Base-by-base conservation (phyloP, 2,113 vertebrate genomes). In the Salvelinus fontinalis region DNA sequence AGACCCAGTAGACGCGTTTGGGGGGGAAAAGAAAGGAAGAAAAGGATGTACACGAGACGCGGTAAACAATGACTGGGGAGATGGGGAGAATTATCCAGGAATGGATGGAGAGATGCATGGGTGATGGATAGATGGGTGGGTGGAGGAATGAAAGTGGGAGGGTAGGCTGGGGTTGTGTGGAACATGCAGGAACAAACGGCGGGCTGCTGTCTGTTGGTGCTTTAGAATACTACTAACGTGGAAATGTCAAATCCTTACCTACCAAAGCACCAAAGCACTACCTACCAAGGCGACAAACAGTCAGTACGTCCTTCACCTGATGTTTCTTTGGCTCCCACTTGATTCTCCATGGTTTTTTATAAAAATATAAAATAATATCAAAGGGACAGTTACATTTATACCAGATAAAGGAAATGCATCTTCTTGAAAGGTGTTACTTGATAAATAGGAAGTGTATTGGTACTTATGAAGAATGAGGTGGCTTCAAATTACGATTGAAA, bases 191-290 rank as follows among this genome's bases (percentile, higher is more conserved):
- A 80, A 65, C n/a, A 18, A 39, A 67, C 70, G 59, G 6, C 7
- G 9, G 74, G 31, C 39, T 78, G 65, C 73, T 27, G 83, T 18
- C 70, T 75, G 82, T 80, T 84, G 88, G 79, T 81, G 84, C 86
- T 87, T 87, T 66, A 88, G 86, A 80, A 79, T 90, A 85, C 79
- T 81, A 85, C 80, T 91, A 91, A 93, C 85, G 86, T 86, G 88
- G 87, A 88, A 76, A 87, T 85, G 72, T 85, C 81, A 87, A 26
- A 71, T 70, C 73, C 75, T 16, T 31, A 31, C 57, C 73, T 75
- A 82, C 78, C 84, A 79, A 83, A 75, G 86, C 81, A 26, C 26
- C 26, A 26, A 26, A 26, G 80, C 44, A 70, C 29, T 31, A 31
- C 49, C 73, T 75, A 82, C 78, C 84, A 79, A 83, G 75, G 86